These are phyloP conservation scores for Idaea biselata DNA, from an alignment of 2,888 invertebrate species.

Conservation along the genomic window DNA sequence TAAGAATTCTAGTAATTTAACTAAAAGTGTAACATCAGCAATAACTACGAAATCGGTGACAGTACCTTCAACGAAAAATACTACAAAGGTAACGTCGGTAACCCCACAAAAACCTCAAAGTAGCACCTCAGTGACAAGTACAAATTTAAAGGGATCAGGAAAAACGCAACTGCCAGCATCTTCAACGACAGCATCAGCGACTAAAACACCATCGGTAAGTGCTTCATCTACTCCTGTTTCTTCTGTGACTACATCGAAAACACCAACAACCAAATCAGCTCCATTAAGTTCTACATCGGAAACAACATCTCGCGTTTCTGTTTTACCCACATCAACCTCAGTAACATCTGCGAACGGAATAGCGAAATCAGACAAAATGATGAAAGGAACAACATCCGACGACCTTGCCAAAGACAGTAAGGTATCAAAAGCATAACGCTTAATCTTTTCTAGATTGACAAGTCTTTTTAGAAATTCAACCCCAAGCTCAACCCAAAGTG, in stretches of 20 bases:
- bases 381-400: constrained; percentile 36
- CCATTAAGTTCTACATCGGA: constrained; percentile 11
- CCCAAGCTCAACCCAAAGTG: constrained; percentile 52
- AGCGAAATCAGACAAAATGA: constrained; percentile 25
- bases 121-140: constrained; percentile 14
- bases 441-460: constrained; percentile 14
- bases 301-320: constrained; percentile 9
- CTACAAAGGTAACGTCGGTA: constrained; percentile 5
- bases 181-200: constrained; percentile 14
- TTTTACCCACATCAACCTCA: constrained; percentile 10
- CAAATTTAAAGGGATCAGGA: neutral
- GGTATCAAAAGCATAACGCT: constrained; percentile 45
- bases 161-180: constrained; percentile 3
- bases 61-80: constrained; percentile 4
- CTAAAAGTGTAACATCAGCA: constrained; percentile 12
- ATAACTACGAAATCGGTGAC: constrained; percentile 7
- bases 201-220: constrained; percentile 21
- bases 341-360: constrained; percentile 12
- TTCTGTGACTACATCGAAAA: constrained; percentile 9
- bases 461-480: constrained; percentile 35
- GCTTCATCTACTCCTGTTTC: constrained; percentile 17
- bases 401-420: constrained; percentile 37
- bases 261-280: constrained; percentile 12
- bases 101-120: constrained; percentile 7
- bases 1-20: neutral